Percentiles rank a stretch among this genome's conserved stretches.
phyloP scores from a whole-genome alignment of 2,888 invertebrate species.

The Cephus sareptanus region DNA sequence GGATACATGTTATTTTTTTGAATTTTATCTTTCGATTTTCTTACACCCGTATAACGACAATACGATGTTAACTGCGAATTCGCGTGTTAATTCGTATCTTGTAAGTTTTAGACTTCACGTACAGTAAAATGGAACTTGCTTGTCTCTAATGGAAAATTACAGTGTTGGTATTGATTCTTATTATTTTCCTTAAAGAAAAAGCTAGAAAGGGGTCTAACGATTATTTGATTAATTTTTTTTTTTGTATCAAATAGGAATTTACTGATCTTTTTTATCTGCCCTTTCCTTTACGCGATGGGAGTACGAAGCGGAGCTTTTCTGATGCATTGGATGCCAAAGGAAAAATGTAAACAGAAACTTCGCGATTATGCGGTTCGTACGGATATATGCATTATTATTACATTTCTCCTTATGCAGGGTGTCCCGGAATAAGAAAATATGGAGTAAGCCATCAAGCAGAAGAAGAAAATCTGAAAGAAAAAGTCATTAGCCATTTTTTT shows the following conservation, averaged over 20 bases:
- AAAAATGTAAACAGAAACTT: background rate
- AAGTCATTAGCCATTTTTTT: too few species aligned
- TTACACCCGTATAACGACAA: background rate
- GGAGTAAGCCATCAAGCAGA: too few species aligned
- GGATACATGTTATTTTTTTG: background rate
- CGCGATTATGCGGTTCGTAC: background rate
- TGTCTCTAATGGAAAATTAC: background rate
- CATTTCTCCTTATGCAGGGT: background rate
- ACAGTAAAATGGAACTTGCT: background rate
- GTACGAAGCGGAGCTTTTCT: too few species aligned
- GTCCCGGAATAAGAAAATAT: too few species aligned
- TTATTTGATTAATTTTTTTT: background rate
- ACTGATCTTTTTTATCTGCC: background rate
- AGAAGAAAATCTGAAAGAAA: too few species aligned
- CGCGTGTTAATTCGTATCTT: background rate
- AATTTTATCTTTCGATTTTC: background rate
- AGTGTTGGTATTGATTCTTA: background rate
- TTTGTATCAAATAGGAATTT: too few species aligned
- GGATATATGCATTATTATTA: background rate
- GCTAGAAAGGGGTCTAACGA: background rate
- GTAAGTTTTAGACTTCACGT: background rate
- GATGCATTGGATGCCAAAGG: background rate
- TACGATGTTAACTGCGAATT: background rate
- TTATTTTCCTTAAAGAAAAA: background rate
- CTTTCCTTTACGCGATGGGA: background rate